phyloP scores from a whole-genome alignment of 2,113 vertebrate genomes.

The Corapipo altera region DNA sequence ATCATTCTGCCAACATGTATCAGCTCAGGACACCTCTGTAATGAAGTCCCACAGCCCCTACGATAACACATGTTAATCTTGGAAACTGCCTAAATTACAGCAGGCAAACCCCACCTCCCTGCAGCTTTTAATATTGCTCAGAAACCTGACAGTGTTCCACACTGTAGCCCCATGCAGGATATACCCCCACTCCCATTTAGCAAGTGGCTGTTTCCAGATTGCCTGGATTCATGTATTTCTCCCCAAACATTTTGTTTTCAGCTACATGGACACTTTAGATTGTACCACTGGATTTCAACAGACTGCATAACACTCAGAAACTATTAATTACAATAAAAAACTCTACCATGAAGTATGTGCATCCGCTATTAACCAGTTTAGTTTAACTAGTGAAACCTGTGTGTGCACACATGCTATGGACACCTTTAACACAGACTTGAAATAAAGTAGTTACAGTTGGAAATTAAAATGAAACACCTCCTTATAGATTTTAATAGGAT shows the following conservation, averaged over 20 bases:
- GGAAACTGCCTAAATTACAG: neutral
- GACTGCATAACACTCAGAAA: neutral
- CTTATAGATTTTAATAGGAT: neutral
- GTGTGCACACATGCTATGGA: neutral
- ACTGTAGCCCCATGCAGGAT: neutral
- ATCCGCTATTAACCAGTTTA: neutral
- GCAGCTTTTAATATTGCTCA: neutral
- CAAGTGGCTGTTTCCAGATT: neutral
- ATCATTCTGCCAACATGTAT: neutral
- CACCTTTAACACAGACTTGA: neutral
- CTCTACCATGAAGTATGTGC: neutral
- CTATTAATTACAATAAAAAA: neutral
- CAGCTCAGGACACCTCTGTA: neutral
- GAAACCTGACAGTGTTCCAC: neutral
- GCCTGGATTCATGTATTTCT: neutral
- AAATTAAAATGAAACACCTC: slow-evolving; percentile 9
- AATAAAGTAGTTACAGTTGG: neutral
- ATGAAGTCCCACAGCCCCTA: neutral
- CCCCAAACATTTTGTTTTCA: neutral
- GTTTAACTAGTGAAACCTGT: neutral
- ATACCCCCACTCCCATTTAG: neutral
- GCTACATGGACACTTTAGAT: neutral
- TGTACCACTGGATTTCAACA: neutral
- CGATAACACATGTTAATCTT: neutral
- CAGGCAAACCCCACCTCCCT: neutral